phyloP scores from a whole-genome alignment of 2,797 vertebrate species.

The Pangasius krempfi region DNA sequence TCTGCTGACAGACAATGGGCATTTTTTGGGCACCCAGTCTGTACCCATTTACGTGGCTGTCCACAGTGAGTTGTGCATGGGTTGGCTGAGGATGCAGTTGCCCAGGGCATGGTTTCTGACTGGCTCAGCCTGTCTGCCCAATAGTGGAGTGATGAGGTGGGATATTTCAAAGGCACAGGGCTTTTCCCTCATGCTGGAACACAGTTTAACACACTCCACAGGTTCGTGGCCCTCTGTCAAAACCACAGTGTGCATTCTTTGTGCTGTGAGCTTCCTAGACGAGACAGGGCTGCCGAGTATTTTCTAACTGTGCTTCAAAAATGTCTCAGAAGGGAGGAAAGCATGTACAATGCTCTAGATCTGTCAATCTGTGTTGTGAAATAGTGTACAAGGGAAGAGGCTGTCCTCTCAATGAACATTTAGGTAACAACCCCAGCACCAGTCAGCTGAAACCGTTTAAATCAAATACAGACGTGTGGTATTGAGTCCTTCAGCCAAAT shows the following conservation, averaged over 20 bases:
- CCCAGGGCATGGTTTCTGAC: slow-evolving; percentile 20
- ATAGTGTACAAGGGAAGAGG: neutral
- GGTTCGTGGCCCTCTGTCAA: slow-evolving; percentile 70
- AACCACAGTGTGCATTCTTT: slow-evolving; percentile 64
- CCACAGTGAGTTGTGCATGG: neutral
- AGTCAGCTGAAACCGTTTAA: neutral
- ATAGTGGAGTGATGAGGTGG: slow-evolving; percentile 26
- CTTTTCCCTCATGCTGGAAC: slow-evolving; percentile 58
- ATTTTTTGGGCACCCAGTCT: slow-evolving; percentile 22
- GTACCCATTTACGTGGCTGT: neutral
- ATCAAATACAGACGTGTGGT: slow-evolving; percentile 1
- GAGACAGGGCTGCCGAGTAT: neutral
- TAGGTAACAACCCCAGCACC: neutral
- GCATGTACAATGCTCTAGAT: neutral
- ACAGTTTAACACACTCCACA: slow-evolving; percentile 74
- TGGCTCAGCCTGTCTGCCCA: slow-evolving; percentile 19
- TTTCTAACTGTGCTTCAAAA: slow-evolving; percentile 15
- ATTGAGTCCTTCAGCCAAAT: slow-evolving; percentile 20
- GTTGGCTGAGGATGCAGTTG: slow-evolving; percentile 2
- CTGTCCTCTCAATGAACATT: slow-evolving; percentile 6
- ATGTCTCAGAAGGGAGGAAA: slow-evolving; percentile 6
- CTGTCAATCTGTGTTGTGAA: neutral
- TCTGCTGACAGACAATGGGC: neutral
- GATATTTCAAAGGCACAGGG: slow-evolving; percentile 59
- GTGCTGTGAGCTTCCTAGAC: neutral